phyloP scores from a whole-genome alignment of 1,140 invertebrate species.

The Lasioglossum baleicum region DNA sequence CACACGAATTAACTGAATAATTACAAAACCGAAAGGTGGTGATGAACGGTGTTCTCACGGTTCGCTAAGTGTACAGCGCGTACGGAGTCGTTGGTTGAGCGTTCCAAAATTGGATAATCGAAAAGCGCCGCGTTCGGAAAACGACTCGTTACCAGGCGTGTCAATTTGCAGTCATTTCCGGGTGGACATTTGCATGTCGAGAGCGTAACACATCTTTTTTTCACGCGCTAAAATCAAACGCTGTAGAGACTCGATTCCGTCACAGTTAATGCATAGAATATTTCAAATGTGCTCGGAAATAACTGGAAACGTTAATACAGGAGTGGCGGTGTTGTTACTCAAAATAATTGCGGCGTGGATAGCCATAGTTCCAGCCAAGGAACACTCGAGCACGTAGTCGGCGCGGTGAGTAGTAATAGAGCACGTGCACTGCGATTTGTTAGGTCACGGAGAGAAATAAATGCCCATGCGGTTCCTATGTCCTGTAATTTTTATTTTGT shows the following conservation, averaged over 20 bases:
- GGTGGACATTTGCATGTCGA: slow-evolving; percentile 8
- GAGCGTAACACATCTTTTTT: background rate
- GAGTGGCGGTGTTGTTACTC: background rate
- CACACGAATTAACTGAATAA: too few relatives aligned
- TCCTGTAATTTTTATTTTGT: too few relatives aligned
- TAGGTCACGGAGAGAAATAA: background rate
- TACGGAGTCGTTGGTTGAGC: background rate
- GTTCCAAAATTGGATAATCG: background rate
- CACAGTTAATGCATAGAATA: background rate
- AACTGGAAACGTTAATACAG: background rate
- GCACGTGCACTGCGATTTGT: background rate
- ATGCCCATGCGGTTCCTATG: background rate
- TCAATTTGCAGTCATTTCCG: slow-evolving; percentile 1
- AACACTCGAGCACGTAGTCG: slow-evolving; percentile 17
- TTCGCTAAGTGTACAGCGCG: background rate
- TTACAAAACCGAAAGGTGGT: too few relatives aligned
- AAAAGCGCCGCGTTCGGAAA: background rate
- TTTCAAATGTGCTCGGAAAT: background rate
- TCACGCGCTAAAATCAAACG: background rate
- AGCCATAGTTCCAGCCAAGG: background rate
- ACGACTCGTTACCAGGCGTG: background rate
- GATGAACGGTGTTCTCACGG: background rate
- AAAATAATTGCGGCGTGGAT: background rate
- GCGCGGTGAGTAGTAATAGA: background rate
- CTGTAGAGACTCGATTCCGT: background rate